These are phyloP conservation scores for Cremastinae sp. DNA, from an alignment of 2,888 invertebrate species.

Conservation along the genomic window DNA sequence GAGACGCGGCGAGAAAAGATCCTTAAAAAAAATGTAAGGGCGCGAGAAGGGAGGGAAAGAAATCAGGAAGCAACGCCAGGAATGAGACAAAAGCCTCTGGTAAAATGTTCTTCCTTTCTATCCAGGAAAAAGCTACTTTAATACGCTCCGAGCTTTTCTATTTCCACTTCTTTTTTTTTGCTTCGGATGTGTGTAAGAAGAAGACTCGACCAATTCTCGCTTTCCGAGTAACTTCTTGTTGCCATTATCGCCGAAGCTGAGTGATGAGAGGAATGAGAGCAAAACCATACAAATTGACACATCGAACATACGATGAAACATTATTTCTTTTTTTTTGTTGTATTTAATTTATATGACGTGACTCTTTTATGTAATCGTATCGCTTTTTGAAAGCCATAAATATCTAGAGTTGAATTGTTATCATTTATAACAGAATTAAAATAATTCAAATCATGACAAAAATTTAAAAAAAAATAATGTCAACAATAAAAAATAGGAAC, in stretches of 20 bases:
- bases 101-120: slow-evolving; percentile 4
- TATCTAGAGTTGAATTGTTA: too few species aligned
- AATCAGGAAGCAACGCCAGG: slow-evolving; percentile 9
- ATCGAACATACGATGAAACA: too few species aligned
- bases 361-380: too few species aligned
- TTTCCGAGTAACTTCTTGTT: slow-evolving; percentile 34
- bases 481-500: too few species aligned
- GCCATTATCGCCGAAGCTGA: slow-evolving; percentile 28
- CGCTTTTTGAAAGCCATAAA: too few species aligned
- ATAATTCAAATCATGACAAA: too few species aligned
- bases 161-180: too few species aligned
- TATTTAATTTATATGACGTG: too few species aligned
- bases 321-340: too few species aligned
- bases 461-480: too few species aligned
- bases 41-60: slow-evolving; percentile 40
- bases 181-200: too few species aligned
- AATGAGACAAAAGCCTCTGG: slow-evolving; percentile 14
- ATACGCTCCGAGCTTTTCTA: not conserved
- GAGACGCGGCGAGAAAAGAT: slow-evolving; percentile 54
- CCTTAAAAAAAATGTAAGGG: slow-evolving; percentile 23
- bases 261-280: not conserved
- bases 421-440: too few species aligned
- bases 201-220: slow-evolving; percentile 45
- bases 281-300: not conserved
- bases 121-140: slow-evolving; percentile 25